Percentiles rank a stretch among this genome's conserved stretches.
These are phyloP conservation scores for Crocuta crocuta DNA, from an alignment of 2,113 vertebrate species.

Conservation along the genomic window DNA sequence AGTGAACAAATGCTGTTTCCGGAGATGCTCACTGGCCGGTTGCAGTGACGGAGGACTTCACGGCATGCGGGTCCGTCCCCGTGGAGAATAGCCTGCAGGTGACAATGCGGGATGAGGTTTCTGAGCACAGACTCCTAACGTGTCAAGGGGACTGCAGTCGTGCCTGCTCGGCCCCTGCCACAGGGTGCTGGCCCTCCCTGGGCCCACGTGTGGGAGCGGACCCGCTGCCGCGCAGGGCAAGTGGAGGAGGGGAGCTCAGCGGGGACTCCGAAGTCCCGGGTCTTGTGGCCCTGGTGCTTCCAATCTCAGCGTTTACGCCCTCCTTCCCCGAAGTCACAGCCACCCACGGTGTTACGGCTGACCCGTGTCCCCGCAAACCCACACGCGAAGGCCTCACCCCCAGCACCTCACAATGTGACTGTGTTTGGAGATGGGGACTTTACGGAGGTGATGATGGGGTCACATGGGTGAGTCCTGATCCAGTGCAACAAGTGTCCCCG, in stretches of 20 bases:
- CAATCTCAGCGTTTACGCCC: rapidly evolving
- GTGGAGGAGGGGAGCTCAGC: background rate
- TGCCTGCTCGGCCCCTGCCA: rapidly evolving
- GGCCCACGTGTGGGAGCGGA: background rate
- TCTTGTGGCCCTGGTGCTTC: rapidly evolving
- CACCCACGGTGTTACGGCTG: rapidly evolving
- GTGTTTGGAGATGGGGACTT: background rate
- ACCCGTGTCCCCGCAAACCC: background rate
- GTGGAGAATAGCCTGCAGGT: rapidly evolving
- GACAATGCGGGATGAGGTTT: rapidly evolving
- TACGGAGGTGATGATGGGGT: background rate
- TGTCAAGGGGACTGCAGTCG: rapidly evolving
- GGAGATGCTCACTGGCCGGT: rapidly evolving
- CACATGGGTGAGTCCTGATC: background rate
- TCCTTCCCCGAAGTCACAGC: background rate
- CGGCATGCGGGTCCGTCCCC: rapidly evolving
- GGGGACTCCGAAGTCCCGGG: background rate
- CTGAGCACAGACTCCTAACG: too few species aligned
- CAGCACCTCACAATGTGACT: background rate
- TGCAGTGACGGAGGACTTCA: rapidly evolving
- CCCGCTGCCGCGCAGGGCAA: background rate
- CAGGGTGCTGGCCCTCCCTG: rapidly evolving
- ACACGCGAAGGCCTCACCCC: background rate
- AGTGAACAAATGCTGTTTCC: background rate
- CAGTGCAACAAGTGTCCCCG: background rate